A percentile compares a stretch with the other conserved stretches of the same genome.
Evolutionary conservation across 2,888 invertebrate genomes (phyloP).

Genomic region (Trypoxylon attenuatum): DNA sequence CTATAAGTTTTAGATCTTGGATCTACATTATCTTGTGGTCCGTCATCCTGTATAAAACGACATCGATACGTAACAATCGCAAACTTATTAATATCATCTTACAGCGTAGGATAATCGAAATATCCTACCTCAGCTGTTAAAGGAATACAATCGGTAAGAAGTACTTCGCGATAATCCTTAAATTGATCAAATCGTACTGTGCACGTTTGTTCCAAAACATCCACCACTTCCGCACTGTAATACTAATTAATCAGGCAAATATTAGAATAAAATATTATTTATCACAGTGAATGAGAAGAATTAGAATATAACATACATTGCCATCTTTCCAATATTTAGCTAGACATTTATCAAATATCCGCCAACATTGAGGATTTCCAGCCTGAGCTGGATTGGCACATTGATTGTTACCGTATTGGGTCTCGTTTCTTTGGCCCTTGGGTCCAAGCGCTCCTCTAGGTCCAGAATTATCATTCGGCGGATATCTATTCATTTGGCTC

Average conservation of each 20-base stretch:
- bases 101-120: no score
- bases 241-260: slow-evolving; percentile 76
- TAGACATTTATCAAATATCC: slow-evolving; percentile 87
- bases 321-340: slow-evolving; percentile 97
- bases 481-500: slow-evolving; percentile 59
- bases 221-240: slow-evolving; percentile 89
- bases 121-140: slow-evolving; percentile 72
- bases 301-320: slow-evolving; percentile 77
- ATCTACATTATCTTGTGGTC: slow-evolving; percentile 94
- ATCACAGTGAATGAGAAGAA: no score
- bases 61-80: slow-evolving; percentile 86
- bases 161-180: slow-evolving; percentile 92
- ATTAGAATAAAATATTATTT: no score
- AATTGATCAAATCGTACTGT: slow-evolving; percentile 92
- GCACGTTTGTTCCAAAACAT: slow-evolving; percentile 87
- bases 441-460: slow-evolving; percentile 34
- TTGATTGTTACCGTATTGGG: slow-evolving; percentile 51
- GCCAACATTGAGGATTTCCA: slow-evolving; percentile 78
- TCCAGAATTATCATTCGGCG: slow-evolving; percentile 46
- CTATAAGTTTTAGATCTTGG: no score
- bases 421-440: slow-evolving; percentile 55
- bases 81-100: background rate
- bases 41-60: slow-evolving; percentile 89
- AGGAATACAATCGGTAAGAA: slow-evolving; percentile 88
- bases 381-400: slow-evolving; percentile 52